Conservation (phyloP, 1,140 invertebrate species). For the Melipona quadrifasciata region DNA sequence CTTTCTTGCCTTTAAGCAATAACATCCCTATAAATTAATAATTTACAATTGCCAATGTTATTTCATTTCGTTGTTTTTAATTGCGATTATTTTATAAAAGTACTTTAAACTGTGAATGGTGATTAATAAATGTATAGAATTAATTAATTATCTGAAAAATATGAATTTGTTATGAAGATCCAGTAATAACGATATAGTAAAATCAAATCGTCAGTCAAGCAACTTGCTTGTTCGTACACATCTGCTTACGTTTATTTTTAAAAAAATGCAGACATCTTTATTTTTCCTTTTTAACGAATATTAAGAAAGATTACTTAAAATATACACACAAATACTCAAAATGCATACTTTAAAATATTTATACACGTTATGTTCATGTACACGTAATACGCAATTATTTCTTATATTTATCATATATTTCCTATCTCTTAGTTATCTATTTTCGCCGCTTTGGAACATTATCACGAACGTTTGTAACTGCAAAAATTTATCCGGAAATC, state of each 20-base stretch:
- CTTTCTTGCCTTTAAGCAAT: too few species aligned
- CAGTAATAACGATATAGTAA: background rate
- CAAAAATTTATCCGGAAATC: slow-evolving; percentile 5
- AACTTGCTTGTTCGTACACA: background rate
- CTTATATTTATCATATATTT: too few species aligned
- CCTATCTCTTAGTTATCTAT: background rate
- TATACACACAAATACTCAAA: background rate
- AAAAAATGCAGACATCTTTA: too few species aligned
- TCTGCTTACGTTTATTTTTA: background rate
- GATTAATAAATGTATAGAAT: too few species aligned
- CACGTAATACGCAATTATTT: background rate
- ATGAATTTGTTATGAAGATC: background rate
- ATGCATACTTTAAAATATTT: background rate
- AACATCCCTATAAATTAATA: too few species aligned
- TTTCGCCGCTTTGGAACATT: background rate
- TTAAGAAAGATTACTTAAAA: background rate
- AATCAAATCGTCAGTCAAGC: background rate
- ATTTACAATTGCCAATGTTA: too few species aligned
- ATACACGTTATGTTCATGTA: background rate
- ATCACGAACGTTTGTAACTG: background rate
- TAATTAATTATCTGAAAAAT: too few species aligned
- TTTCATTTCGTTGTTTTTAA: background rate
- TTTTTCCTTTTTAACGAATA: too few species aligned
- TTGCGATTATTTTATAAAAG: background rate
- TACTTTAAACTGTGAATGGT: background rate